phyloP scores from a whole-genome alignment of 1,140 invertebrate genomes.

The Brachionus sp. region DNA sequence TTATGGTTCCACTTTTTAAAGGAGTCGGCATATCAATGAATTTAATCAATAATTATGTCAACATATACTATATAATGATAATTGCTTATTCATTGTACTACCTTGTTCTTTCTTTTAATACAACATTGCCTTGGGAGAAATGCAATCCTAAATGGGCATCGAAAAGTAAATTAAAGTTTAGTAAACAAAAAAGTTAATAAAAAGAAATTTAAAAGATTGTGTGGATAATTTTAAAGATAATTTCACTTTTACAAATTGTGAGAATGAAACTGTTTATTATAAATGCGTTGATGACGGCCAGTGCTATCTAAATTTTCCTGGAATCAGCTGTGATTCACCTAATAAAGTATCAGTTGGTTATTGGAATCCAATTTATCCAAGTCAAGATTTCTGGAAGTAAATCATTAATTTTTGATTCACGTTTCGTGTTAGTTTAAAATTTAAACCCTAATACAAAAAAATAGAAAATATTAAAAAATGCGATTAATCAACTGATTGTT shows the following conservation, averaged over 20 bases:
- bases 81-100: slow-evolving; percentile 80
- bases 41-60: slow-evolving; percentile 41
- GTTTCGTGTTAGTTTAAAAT: not conserved
- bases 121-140: slow-evolving; percentile 71
- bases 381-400: slow-evolving; percentile 47
- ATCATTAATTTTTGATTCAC: not conserved
- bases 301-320: not conserved
- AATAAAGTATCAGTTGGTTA: not conserved
- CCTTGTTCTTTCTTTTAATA: slow-evolving; percentile 71
- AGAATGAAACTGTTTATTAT: not conserved
- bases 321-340: not conserved
- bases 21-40: slow-evolving; percentile 41
- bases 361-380: slow-evolving; percentile 43
- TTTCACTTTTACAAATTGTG: not conserved
- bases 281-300: slow-evolving; percentile 31
- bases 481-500: not conserved
- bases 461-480: not conserved
- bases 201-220: slow-evolving; percentile 43
- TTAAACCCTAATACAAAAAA: not conserved
- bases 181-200: not conserved
- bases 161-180: slow-evolving; percentile 61
- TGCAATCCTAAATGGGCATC: slow-evolving; percentile 61
- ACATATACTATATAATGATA: slow-evolving; percentile 70
- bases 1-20: slow-evolving; percentile 5
- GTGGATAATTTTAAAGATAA: not conserved